phyloP scores from a whole-genome alignment of 2,113 vertebrate genomes.

The Craseonycteris thonglongyai region DNA sequence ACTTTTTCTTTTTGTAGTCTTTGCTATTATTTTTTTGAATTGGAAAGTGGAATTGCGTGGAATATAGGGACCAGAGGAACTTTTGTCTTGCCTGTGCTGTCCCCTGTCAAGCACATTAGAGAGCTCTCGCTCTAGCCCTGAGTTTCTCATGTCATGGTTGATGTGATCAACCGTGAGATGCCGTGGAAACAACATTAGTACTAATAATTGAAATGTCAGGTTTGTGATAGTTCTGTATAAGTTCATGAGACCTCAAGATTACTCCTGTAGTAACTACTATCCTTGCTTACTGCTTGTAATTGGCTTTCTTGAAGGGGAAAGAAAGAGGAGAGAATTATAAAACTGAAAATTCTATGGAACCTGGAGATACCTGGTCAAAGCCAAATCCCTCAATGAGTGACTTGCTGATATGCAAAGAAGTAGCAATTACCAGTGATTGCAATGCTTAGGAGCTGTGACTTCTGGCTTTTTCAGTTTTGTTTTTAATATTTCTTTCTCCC shows the following conservation, averaged over 20 bases:
- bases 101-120: background rate
- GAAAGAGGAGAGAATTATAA: background rate
- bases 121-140: background rate
- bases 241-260: background rate
- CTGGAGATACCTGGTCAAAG: background rate
- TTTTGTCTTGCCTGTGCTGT: background rate
- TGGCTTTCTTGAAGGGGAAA: background rate
- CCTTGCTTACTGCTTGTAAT: background rate
- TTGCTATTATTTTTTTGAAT: background rate
- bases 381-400: background rate
- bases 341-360: background rate
- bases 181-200: background rate
- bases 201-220: background rate
- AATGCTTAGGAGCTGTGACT: background rate
- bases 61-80: background rate
- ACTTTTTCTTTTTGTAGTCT: background rate
- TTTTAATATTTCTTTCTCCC: background rate
- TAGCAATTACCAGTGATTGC: background rate
- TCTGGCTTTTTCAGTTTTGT: background rate
- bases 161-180: background rate
- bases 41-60: background rate
- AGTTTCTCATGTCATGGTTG: background rate
- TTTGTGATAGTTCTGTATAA: background rate
- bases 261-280: background rate
- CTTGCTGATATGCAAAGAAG: background rate